Conservation (phyloP, 2,888 invertebrate genomes). For the Mythimna vitellina region DNA sequence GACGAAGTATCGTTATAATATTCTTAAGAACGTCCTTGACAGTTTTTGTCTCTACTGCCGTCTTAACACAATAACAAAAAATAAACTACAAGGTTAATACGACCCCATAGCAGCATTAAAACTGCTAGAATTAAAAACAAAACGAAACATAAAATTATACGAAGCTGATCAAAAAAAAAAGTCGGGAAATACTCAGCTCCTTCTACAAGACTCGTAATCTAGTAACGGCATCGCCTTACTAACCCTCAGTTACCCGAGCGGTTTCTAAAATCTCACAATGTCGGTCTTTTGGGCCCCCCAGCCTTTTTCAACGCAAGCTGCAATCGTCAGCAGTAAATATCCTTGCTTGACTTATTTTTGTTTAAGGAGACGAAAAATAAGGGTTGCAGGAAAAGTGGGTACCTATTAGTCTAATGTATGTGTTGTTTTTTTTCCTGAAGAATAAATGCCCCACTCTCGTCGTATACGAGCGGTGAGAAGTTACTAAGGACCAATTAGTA, state of each 20-base stretch:
- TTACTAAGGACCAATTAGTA: background rate
- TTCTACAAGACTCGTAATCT: slow-evolving; percentile 50
- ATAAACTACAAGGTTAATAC: background rate
- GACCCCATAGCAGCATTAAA: background rate
- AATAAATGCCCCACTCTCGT: background rate
- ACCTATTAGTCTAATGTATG: slow-evolving; percentile 15
- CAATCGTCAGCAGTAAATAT: slow-evolving; percentile 50
- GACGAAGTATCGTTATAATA: background rate
- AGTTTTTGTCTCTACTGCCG: too few species aligned
- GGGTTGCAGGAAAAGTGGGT: slow-evolving; percentile 15
- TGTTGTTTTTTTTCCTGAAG: background rate
- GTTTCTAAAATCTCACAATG: slow-evolving; percentile 75
- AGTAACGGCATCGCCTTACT: slow-evolving; percentile 63
- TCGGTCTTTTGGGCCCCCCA: slow-evolving; percentile 64
- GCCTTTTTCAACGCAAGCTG: slow-evolving; percentile 55
- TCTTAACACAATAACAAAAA: background rate
- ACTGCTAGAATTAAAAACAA: background rate
- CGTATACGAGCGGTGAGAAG: background rate
- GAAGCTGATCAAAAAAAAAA: slow-evolving; percentile 29
- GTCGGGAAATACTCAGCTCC: slow-evolving; percentile 28
- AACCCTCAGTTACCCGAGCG: slow-evolving; percentile 68
- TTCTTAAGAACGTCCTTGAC: background rate
- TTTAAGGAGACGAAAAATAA: slow-evolving; percentile 19
- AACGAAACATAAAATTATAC: slow-evolving; percentile 32
- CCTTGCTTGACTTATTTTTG: slow-evolving; percentile 22